Evolutionary conservation across 2,113 vertebrate species (phyloP).

Genomic region (Herpetotheres cachinnans): DNA sequence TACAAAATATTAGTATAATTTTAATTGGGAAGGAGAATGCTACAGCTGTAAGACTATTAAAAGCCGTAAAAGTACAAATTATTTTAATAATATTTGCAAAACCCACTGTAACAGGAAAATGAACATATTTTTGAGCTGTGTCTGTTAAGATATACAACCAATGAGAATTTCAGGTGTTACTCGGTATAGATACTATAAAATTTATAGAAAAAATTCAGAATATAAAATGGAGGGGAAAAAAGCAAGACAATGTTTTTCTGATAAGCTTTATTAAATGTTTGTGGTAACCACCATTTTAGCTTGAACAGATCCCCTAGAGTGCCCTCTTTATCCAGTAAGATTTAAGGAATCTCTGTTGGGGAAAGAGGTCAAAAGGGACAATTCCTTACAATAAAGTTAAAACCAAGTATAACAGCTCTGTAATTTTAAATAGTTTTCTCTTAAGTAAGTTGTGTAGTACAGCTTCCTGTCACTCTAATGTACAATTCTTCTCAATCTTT

Average conservation of each 20-base stretch:
- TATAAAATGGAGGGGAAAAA: neutral
- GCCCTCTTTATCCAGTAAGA: neutral
- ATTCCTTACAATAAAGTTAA: neutral
- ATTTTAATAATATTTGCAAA: neutral
- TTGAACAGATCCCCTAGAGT: neutral
- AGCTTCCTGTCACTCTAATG: neutral
- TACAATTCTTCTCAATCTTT: neutral
- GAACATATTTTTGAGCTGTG: neutral
- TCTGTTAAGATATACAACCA: neutral
- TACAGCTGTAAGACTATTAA: neutral
- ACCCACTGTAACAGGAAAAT: neutral
- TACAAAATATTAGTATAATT: neutral
- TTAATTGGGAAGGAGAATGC: neutral
- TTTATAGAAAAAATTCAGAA: neutral
- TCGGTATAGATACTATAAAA: neutral
- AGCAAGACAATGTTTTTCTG: neutral
- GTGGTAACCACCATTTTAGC: neutral
- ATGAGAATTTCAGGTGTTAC: neutral
- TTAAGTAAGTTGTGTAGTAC: neutral
- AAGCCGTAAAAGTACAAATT: neutral
- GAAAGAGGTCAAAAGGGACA: neutral
- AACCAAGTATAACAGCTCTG: neutral
- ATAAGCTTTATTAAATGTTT: neutral
- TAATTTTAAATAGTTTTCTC: neutral
- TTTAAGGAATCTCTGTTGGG: neutral